A percentile compares a stretch with the other conserved stretches of the same genome.
phyloP scores from a whole-genome alignment of 2,797 vertebrate species.

The Chanos chanos region DNA sequence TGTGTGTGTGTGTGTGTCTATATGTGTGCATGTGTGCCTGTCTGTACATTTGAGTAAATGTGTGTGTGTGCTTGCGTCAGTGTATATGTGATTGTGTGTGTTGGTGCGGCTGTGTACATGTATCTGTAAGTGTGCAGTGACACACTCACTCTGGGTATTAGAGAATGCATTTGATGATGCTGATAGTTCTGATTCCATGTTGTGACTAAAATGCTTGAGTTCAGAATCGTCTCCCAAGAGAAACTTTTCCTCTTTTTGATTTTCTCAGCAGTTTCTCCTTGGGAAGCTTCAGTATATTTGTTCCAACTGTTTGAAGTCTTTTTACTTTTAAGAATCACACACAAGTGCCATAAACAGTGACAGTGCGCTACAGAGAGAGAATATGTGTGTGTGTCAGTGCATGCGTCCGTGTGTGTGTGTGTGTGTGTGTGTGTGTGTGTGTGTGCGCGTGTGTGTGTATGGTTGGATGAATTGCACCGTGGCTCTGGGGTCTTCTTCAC shows the following conservation, averaged over 20 bases:
- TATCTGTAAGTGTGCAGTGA: not conserved
- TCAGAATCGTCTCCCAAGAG: slow-evolving; percentile 8
- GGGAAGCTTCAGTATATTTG: not conserved
- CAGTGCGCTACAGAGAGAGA: slow-evolving; percentile 20
- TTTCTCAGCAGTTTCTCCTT: not conserved
- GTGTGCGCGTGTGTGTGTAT: slow-evolving; percentile 38
- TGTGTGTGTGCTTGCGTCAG: not conserved
- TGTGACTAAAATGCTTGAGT: slow-evolving; percentile 2
- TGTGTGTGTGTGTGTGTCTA: slow-evolving; percentile 15
- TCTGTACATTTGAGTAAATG: not conserved
- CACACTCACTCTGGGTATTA: not conserved
- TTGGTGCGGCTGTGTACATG: not conserved
- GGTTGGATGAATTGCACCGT: slow-evolving; percentile 44
- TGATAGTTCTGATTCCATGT: too few relatives aligned
- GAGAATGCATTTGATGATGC: not conserved
- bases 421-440: slow-evolving; percentile 9
- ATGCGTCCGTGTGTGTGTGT: not conserved
- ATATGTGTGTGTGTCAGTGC: slow-evolving; percentile 19
- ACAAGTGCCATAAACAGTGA: slow-evolving; percentile 36
- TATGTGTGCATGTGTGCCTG: slow-evolving; percentile 7
- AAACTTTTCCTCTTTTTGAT: slow-evolving; percentile 17
- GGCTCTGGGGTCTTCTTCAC: slow-evolving; percentile 54
- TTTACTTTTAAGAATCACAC: slow-evolving; percentile 36
- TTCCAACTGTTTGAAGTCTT: not conserved
- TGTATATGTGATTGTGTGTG: not conserved